phyloP scores from a whole-genome alignment of 2,888 invertebrate species.

The Orthosia gracilis region DNA sequence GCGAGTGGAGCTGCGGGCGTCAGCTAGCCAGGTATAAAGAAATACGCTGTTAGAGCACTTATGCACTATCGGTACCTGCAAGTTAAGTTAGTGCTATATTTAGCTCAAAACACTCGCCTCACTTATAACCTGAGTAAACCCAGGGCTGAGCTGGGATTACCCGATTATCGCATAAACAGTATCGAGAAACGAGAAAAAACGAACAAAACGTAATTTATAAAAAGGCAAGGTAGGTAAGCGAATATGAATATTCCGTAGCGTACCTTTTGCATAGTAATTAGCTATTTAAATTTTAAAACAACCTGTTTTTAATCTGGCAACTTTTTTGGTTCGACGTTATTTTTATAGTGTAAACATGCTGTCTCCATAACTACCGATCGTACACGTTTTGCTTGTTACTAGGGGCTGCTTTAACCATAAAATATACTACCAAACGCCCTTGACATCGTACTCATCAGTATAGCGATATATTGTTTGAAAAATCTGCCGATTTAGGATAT shows the following conservation, averaged over 20 bases:
- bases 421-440: constrained; percentile 24
- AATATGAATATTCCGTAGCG: constrained; percentile 4
- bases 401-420: constrained; percentile 17
- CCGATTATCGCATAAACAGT: constrained; percentile 9
- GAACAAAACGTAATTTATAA: constrained; percentile 22
- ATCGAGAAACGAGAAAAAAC: constrained; percentile 17
- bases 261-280: constrained; percentile 17
- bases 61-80: not conserved
- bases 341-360: constrained; percentile 26
- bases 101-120: constrained; percentile 12
- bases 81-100: constrained; percentile 22
- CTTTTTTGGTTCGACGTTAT: constrained; percentile 14
- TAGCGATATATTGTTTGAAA: constrained; percentile 2
- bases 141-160: constrained; percentile 20
- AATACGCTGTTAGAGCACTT: not conserved
- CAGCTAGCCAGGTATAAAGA: not conserved
- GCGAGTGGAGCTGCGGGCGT: too few relatives aligned
- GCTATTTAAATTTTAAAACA: constrained; percentile 21
- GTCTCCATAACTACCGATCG: constrained; percentile 8
- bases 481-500: constrained; percentile 1
- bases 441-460: constrained; percentile 11
- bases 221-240: constrained; percentile 11
- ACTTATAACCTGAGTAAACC: constrained; percentile 8
- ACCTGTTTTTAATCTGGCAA: constrained; percentile 34
- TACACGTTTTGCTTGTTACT: constrained; percentile 24